Evolutionary conservation across 2,797 vertebrate genomes (phyloP).

Genomic region (Scolopax bukidnonensis): DNA sequence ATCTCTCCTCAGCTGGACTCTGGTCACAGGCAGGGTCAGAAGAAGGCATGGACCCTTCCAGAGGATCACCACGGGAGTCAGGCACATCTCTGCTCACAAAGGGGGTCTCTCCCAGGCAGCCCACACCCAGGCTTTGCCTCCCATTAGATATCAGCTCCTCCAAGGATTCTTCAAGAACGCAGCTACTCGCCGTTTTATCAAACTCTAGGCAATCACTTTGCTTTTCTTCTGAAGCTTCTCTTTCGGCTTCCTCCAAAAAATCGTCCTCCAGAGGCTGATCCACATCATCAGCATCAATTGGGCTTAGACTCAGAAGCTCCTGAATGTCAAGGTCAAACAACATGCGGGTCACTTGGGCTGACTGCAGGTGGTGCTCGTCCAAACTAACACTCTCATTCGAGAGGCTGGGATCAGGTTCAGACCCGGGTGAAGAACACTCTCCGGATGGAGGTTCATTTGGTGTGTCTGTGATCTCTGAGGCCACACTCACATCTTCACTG

Average conservation of each 20-base stretch:
- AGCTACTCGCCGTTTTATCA: not conserved
- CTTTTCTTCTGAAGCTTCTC: not conserved
- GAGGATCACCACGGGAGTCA: not conserved
- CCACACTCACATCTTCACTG: not conserved
- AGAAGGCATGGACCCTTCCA: rapidly evolving
- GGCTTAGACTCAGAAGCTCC: slow-evolving; percentile 9
- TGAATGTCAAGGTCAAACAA: slow-evolving; percentile 24
- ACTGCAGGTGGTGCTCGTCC: not conserved
- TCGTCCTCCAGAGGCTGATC: not conserved
- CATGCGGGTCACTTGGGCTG: not conserved
- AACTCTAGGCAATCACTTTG: not conserved
- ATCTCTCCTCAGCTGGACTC: not conserved
- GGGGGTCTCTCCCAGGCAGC: not conserved
- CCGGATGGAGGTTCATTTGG: not conserved
- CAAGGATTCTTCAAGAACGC: rapidly evolving
- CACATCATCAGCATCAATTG: rapidly evolving
- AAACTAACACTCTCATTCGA: not conserved
- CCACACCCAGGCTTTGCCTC: not conserved
- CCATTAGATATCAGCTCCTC: not conserved
- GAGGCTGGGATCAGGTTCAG: not conserved
- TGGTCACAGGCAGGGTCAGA: not conserved
- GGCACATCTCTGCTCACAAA: not conserved
- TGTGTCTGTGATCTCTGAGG: not conserved
- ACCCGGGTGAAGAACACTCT: not conserved
- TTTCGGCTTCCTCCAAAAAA: not conserved